Evolutionary conservation across 2,797 vertebrate species (phyloP).

Genomic region (Smutsia temminckii): DNA sequence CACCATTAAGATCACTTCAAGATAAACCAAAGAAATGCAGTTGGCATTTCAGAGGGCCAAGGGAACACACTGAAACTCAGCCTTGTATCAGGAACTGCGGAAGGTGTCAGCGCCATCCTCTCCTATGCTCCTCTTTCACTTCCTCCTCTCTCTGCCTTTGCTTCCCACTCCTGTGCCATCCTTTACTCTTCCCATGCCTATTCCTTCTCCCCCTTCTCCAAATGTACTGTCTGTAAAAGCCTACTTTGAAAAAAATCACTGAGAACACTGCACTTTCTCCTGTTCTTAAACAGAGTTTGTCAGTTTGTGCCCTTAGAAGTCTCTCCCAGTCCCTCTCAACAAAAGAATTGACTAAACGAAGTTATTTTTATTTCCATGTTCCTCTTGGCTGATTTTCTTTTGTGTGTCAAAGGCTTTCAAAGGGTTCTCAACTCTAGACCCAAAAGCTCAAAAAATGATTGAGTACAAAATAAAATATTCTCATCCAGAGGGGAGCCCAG

Average conservation of each 20-base stretch:
- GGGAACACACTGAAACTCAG: background rate
- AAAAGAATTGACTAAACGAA: background rate
- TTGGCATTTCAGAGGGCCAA: background rate
- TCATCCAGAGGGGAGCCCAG: background rate
- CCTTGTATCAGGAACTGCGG: background rate
- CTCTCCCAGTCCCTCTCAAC: background rate
- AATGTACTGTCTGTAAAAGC: background rate
- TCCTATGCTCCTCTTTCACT: rapidly evolving
- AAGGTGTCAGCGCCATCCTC: background rate
- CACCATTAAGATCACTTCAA: background rate
- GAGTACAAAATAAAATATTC: conserved; percentile 38
- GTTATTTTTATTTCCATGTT: conserved; percentile 62
- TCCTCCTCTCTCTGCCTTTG: background rate
- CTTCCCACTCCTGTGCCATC: background rate
- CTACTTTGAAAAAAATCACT: background rate
- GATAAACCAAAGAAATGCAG: background rate
- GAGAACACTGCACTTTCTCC: background rate
- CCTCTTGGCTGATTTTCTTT: conserved; percentile 52
- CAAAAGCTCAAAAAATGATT: conserved; percentile 24
- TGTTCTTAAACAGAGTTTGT: background rate
- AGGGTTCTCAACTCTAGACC: conserved; percentile 23
- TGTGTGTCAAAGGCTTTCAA: conserved; percentile 41
- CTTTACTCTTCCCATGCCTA: background rate
- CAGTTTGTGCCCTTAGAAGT: conserved; percentile 5
- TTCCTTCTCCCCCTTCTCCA: background rate